Percentiles rank a stretch among this genome's conserved stretches.
Conservation (phyloP, 2,113 vertebrate genomes). For the Notarius quadriscutis region DNA sequence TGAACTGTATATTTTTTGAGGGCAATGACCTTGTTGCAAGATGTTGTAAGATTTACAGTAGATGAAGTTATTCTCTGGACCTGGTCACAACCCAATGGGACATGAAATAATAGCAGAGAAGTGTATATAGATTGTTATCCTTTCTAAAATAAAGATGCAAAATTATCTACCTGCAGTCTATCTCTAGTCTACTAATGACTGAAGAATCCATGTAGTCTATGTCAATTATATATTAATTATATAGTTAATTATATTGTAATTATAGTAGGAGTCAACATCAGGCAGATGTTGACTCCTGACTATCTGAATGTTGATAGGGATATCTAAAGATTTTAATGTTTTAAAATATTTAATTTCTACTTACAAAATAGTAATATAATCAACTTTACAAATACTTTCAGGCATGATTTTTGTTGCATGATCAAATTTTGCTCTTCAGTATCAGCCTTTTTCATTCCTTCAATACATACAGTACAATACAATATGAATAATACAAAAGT, state of each 20-base stretch:
- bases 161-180: constrained; percentile 19
- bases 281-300: neutral
- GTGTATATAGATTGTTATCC: constrained; percentile 20
- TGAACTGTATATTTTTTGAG: constrained; percentile 32
- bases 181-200: neutral
- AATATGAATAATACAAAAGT: neutral
- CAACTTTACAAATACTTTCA: neutral
- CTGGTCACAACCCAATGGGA: neutral
- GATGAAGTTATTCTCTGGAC: constrained; percentile 31
- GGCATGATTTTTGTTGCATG: neutral
- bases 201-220: neutral
- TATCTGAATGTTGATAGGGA: neutral
- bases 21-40: constrained; percentile 17
- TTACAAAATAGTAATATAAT: neutral
- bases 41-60: constrained; percentile 15
- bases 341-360: neutral
- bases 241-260: neutral
- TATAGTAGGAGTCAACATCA: too few species aligned
- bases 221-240: neutral
- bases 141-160: constrained; percentile 43
- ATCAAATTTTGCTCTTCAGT: neutral
- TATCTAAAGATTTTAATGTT: neutral
- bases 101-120: constrained; percentile 20
- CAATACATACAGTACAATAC: neutral
- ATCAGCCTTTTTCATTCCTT: neutral